Evolutionary conservation across 1,140 invertebrate species (phyloP), one percentile per base, ranked within the genome.

Genomic region (Holcopasites calliopsidis): DNA sequence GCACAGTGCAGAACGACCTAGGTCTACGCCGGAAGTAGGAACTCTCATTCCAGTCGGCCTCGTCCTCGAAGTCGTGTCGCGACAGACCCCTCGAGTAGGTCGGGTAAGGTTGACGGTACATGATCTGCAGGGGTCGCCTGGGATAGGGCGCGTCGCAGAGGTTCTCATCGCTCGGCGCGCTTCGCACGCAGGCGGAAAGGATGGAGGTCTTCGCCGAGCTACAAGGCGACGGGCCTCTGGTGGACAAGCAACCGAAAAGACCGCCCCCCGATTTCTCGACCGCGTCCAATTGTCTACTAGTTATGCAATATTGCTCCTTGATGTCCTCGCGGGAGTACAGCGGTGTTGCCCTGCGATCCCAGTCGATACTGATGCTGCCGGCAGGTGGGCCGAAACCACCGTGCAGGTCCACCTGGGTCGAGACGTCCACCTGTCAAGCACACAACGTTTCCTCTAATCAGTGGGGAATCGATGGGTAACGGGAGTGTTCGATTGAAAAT

Each of bases 241-340:
- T 90, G 26, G 96, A 97, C 75, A 97, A 92, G 89, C 97, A 98
- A 79, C 97, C 96, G 89, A 97, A 96, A 84, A 97, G 95, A 74
- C 95, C 93, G 70, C 95, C 93, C 83, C 95, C 88, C 92, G 94
- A 89, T 93, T 94, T 93, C 88, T 98, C 97, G 79, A 98, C 94
- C 70, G 96, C 95, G 88, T 96, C 95, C 88, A 98, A 91, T 89
- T 97, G 96, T 86, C 97, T 95, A 89, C 95, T 96, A 85, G 96
- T 98, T 91, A 98, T 97, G 92, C 97, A 98, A 92, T 98, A 98
- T 89, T 98, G 96, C 85, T 97, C 96, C 47, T 95, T 92, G 77
- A 97, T 96, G 88, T 97, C 97, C 90, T 97, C 96, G 84, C 97
- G 95, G 31, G 96, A 97, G 92, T 98, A 98, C 79, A 97, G 93